phyloP scores from a whole-genome alignment of 1,140 invertebrate genomes.

The Diplogasteroides magnus region DNA sequence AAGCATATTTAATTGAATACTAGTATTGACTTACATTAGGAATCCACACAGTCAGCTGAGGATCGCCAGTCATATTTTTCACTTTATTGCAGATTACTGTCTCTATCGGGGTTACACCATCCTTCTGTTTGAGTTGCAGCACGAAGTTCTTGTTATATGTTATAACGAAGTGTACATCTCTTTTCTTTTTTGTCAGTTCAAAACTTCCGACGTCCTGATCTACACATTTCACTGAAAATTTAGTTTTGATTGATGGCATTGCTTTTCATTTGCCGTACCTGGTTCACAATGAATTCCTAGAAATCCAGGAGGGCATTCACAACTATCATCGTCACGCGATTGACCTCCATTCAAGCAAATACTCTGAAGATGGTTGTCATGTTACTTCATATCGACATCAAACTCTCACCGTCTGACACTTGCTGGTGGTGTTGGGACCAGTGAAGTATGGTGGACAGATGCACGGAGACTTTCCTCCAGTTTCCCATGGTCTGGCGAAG shows the following conservation, averaged over 20 bases:
- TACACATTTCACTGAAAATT: not conserved
- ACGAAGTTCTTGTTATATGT: not conserved
- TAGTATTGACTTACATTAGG: not conserved
- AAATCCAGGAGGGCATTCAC: not conserved
- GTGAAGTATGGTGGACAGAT: not conserved
- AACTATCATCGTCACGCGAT: not conserved
- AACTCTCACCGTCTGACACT: not conserved
- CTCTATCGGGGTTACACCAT: not conserved
- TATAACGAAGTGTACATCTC: not conserved
- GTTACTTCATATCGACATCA: not conserved
- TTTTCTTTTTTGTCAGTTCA: not conserved
- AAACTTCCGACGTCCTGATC: not conserved
- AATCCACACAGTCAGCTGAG: not conserved
- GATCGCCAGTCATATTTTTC: not conserved
- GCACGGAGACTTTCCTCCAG: not conserved
- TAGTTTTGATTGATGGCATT: not conserved
- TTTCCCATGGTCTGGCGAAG: not conserved
- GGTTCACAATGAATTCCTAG: not conserved
- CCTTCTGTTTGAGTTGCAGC: not conserved
- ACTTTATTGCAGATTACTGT: not conserved
- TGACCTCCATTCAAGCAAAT: not conserved
- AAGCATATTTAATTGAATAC: not conserved
- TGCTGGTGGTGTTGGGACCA: not conserved
- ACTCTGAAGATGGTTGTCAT: not conserved
- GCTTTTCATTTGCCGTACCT: not conserved